phyloP scores from a whole-genome alignment of 30 jellyfish, hydroid and myxozoan genomes.

The Catostylus mosaicus region DNA sequence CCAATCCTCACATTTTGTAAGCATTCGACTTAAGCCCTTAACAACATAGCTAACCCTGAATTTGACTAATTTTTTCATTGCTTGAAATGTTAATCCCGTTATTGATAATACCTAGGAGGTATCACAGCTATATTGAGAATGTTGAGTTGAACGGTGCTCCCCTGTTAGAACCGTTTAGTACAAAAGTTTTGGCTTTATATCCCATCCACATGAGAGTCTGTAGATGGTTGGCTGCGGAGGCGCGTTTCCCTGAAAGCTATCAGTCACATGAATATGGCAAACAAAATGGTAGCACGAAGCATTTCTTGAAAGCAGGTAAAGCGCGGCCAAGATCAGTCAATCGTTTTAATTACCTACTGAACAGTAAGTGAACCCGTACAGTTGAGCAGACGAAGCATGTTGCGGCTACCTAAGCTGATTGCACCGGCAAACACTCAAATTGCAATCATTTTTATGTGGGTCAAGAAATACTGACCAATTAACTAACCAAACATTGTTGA shows the following conservation, averaged over 20 bases:
- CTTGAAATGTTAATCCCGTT: too few species aligned
- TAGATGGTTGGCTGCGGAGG: background rate
- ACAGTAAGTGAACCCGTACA: background rate
- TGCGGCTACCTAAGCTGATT: constrained; percentile 25
- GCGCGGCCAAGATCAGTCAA: background rate
- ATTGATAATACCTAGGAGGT: too few species aligned
- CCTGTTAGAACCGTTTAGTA: too few species aligned
- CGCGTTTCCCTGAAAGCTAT: background rate
- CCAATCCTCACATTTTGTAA: too few species aligned
- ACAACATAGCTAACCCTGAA: too few species aligned
- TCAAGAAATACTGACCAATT: constrained; percentile 1
- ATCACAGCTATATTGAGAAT: too few species aligned
- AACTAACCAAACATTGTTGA: background rate
- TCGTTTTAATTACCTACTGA: background rate
- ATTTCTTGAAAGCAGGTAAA: background rate
- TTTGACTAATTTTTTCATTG: too few species aligned
- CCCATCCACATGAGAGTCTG: too few species aligned
- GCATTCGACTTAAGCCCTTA: too few species aligned
- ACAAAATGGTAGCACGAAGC: background rate
- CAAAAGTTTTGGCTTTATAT: too few species aligned
- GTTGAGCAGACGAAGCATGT: constrained; percentile 28
- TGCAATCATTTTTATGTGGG: constrained; percentile 3
- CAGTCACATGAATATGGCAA: background rate
- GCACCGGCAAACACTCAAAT: constrained; percentile 2
- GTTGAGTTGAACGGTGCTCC: too few species aligned